Conservation (phyloP, 2,113 vertebrate genomes). For the Chunga burmeisteri region DNA sequence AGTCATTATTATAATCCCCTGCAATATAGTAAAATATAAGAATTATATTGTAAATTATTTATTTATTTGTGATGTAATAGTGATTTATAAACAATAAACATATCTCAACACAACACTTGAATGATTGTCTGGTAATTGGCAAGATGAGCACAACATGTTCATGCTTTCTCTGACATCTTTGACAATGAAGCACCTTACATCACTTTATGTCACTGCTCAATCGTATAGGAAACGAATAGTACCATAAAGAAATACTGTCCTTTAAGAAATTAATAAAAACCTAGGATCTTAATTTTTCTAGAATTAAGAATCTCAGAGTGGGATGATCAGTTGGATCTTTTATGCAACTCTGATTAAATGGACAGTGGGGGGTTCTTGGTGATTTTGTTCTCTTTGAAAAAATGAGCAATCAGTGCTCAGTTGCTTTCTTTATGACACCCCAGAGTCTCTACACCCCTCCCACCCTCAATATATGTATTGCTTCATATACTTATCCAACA, state of each 20-base stretch:
- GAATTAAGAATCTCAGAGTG: neutral
- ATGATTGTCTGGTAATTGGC: neutral
- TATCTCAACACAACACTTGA: neutral
- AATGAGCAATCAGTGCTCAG: neutral
- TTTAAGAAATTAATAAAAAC: neutral
- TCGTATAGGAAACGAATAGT: neutral
- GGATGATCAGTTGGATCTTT: neutral
- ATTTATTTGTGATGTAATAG: neutral
- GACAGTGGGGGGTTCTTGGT: neutral
- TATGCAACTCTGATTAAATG: constrained; percentile 4
- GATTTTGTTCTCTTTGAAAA: neutral
- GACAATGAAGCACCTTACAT: neutral
- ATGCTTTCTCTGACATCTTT: neutral
- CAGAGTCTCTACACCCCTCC: neutral
- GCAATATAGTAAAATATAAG: neutral
- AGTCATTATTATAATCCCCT: neutral
- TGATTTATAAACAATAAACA: neutral
- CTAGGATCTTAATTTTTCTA: neutral
- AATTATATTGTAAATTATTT: neutral
- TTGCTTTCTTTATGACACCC: neutral
- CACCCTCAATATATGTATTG: neutral
- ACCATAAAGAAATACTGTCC: neutral
- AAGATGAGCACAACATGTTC: neutral
- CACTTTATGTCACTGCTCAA: neutral
- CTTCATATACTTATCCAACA: constrained; percentile 9